Percentiles rank a stretch among this genome's conserved stretches.
Evolutionary conservation across 2,888 invertebrate species (phyloP).

Genomic region (Anoplius nigerrimus): DNA sequence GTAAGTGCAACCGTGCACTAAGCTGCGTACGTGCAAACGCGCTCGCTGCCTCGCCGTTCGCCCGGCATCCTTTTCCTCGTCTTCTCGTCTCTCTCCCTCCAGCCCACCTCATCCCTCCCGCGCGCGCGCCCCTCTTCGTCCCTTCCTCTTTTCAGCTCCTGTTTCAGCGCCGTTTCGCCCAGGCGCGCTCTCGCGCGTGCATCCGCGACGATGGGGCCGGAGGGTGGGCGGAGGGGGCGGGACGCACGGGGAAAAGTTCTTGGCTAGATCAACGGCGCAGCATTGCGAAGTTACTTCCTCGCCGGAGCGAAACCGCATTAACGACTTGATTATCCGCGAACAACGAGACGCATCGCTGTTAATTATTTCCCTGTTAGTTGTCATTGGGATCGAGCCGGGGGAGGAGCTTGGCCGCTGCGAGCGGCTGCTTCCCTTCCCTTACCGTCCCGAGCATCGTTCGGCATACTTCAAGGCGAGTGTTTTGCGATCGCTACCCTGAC

Average conservation of each 20-base stretch:
- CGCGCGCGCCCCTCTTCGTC: too few relatives aligned
- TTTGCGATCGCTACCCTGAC: too few relatives aligned
- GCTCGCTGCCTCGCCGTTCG: not conserved
- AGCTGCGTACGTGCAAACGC: constrained; percentile 37
- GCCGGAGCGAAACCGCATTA: constrained; percentile 33
- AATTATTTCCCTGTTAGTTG: too few relatives aligned
- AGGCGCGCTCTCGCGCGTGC: not conserved
- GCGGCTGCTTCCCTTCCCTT: too few relatives aligned
- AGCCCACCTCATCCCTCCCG: not conserved
- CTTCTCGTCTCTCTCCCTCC: constrained; percentile 4
- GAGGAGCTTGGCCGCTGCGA: too few relatives aligned
- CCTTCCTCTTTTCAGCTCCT: not conserved
- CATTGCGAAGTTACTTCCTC: constrained; percentile 24
- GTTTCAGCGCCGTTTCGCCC: not conserved
- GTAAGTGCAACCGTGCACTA: constrained; percentile 36
- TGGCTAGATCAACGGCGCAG: not conserved
- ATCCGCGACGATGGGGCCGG: too few relatives aligned
- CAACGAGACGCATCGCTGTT: constrained; percentile 3
- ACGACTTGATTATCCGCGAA: constrained; percentile 47
- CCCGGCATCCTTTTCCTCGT: not conserved
- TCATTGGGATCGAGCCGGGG: too few relatives aligned
- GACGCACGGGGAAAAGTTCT: not conserved
- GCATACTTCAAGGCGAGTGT: too few relatives aligned
- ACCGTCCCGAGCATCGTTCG: too few relatives aligned
- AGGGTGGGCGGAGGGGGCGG: too few relatives aligned